Base-by-base conservation (phyloP, 2,888 invertebrate genomes). In the Entomobrya proxima region DNA sequence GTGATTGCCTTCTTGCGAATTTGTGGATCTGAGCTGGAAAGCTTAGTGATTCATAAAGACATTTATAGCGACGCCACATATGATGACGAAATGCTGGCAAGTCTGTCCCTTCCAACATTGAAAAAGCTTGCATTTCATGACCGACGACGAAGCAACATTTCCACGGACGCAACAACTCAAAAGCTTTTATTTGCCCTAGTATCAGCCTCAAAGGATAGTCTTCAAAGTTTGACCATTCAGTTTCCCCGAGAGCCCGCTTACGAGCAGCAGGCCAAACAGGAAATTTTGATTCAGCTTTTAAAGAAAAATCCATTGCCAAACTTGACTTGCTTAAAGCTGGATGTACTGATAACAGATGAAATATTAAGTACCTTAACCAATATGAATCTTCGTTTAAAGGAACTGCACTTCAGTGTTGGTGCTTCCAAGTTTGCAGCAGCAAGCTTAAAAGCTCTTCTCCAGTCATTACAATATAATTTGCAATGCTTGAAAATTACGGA, bases 371-470 rank as follows among this genome's bases (percentile, higher is more conserved):
- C 77, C 0, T 18, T 88, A 9, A 61, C 80, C 0, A 64, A 37
- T 47, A 79, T 85, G 78, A 78, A 79, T 37, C 40, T 88, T 5
- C 61, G 40, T 3, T 32, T 88, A 35, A 76, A 81, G 24, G 79
- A 72, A 37, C 50, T 88, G n/a, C 86, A 88, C 37, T 81, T 88
- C 32, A 86, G 84, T 18, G 78, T 88, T 4, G 85, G 88, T n/a
- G 88, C 88, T 15, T 88, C 88, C 2, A 84, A 85, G 32, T 88
- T 88, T 69, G 69, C 64, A 40, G 32, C 78, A 15, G 18, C 35
- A 27, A 61, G 85, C 0, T 37, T 88, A n/a, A 84, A 81, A 37
- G 58, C 11, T 2, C 55, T 88, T 5, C 52, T 88, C 18, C 27
- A 64, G 27, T 82, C 85, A 2, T 30, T 85, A 15, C 64, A 78